Base-by-base conservation (phyloP, 2,113 vertebrate species). In the Podocnemis expansa region DNA sequence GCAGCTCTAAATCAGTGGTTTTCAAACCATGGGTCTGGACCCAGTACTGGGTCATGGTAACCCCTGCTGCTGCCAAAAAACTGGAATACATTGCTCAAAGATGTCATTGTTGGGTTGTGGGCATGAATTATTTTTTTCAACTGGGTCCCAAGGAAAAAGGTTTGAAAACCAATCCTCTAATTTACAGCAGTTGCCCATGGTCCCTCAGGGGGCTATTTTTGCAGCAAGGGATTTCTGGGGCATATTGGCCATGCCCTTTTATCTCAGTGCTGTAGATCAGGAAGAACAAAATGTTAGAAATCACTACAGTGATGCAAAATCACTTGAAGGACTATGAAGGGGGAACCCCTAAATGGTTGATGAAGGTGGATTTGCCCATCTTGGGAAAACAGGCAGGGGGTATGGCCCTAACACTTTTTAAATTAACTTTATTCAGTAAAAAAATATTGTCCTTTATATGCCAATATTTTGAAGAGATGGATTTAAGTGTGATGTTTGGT, bases 381-480 rank as follows among this genome's bases (percentile, higher is more conserved):
- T 52, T 52, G 51, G 51, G 13, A 17, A 52, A 52, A 52, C 31
- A 38, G 45, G 75, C 47, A 70, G 83, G 80, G 78, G 51, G 60
- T 60, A 80, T 82, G 63, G 73, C 5, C 58, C 38, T 43, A 41
- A 22, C 17, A 43, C n/a, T 73, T 38, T 70, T 70, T 89, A 70
- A 82, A 76, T 0, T 2, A 49, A 79, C 80, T 84, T 86, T 75
- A 86, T 92, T 88, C 85, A 91, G 22, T 27, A 45, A 45, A 22
- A 45, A 76, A 92, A 73, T 22, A 92, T 60, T 29, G 60, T 87
- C 51, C n/a, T 95, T 60, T 82, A 10, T 6, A 45, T 78, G 84
- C 63, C 87, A 89, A 78, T 16, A 81, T 38, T 92, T 89, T 87
- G 67, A 45, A 89, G 38, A 10, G n/a, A 82, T 12, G 84, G 85